Evolutionary conservation across 2,888 invertebrate genomes (phyloP).

Genomic region (Globia sparganii): DNA sequence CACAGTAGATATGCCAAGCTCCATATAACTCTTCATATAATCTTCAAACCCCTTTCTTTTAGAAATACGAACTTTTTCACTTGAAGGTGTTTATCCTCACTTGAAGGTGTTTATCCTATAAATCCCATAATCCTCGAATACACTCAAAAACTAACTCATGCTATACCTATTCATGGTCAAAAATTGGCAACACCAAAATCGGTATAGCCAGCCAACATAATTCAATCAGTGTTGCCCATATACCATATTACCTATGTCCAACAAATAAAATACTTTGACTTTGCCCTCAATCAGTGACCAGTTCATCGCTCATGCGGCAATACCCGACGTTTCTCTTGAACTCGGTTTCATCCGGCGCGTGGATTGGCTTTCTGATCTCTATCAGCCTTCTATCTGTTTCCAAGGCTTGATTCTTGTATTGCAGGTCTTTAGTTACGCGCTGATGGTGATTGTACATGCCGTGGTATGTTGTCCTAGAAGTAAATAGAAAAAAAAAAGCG

Average conservation of each 20-base stretch:
- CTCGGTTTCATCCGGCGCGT: slow-evolving; percentile 89
- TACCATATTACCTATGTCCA: no score
- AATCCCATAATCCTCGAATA: neutral
- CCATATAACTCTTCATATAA: no score
- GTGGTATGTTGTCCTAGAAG: slow-evolving; percentile 92
- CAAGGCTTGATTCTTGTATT: slow-evolving; percentile 94
- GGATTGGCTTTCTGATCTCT: slow-evolving; percentile 92
- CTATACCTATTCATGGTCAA: neutral
- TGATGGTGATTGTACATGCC: slow-evolving; percentile 85
- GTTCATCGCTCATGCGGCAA: slow-evolving; percentile 93
- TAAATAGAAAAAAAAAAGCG: neutral
- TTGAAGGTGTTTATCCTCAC: neutral
- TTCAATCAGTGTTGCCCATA: neutral
- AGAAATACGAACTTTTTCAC: neutral
- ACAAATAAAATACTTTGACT: no score
- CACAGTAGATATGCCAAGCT: no score
- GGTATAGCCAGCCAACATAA: slow-evolving; percentile 7
- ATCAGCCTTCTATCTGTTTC: slow-evolving; percentile 94
- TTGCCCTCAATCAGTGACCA: slow-evolving; percentile 76
- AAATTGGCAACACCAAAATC: neutral
- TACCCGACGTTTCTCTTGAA: slow-evolving; percentile 93
- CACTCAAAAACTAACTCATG: neutral
- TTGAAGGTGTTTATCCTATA: neutral
- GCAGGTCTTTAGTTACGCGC: slow-evolving; percentile 92
- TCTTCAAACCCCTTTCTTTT: neutral